Evolutionary conservation across 2,888 invertebrate genomes (phyloP), one percentile per base, ranked within the genome.

Genomic region (Polydrusus pterygomalis): DNA sequence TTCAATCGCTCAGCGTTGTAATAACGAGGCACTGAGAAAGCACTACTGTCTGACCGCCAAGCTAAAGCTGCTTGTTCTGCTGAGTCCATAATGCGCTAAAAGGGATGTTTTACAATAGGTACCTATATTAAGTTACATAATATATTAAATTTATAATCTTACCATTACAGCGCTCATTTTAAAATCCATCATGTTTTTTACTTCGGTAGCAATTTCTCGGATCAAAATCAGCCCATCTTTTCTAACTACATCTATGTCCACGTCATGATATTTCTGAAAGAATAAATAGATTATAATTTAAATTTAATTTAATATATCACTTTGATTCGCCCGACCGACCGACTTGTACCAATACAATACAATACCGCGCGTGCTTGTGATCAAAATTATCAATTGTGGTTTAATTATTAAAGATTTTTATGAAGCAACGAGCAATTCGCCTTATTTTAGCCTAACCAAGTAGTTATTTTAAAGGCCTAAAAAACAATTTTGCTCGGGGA

Each of bases 171-270:
- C 95, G 86, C 95, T 95, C 88, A 94, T 95, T 89, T 96, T 96
- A 88, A 96, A 95, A 86, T 96, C 96, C 94, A 96, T 94, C 91
- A 97, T 95, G 87, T 95, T 96, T 88, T 96, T 96, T 70, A 97
- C 96, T 88, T 97, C 96, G 0, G 92, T 92, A 11, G 96, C 95
- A 90, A 96, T 93, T 87, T 97, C 96, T 62, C 95, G 91, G 75
- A 97, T 93, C 81, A 97, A 89, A 78, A 96, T 90, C 78, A 95
- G 90, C 9, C 97, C 96, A 85, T 97, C 97, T 86, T 96, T 95
- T 79, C 94, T 92, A 67, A 91, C 91, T 75, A 96, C 94, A 82
- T 93, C 92, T 78, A 94, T 92, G 80, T 94, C 93, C 85, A 91
- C 91, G 81, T 93, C 93, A 85, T 92, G 93, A 87, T 94, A 96